A percentile compares a stretch with the other conserved stretches of the same genome.
phyloP scores from a whole-genome alignment of 2,797 vertebrate species.

The Chaetophractus vellerosus region DNA sequence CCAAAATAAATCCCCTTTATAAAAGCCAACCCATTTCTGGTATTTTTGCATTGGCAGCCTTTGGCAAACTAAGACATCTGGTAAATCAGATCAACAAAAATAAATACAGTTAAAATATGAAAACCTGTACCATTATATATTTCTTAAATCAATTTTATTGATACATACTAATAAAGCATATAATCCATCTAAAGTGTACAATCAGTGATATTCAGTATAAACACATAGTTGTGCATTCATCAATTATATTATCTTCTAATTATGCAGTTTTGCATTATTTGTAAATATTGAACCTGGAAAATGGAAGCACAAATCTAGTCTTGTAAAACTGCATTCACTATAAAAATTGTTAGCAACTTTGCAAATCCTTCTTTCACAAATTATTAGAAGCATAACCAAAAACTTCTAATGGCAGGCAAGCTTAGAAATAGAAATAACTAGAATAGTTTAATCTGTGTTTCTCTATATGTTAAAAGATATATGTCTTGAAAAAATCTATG shows the following conservation, averaged over 20 bases:
- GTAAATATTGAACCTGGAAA: neutral
- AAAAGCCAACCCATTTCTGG: too few species aligned
- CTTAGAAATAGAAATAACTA: neutral
- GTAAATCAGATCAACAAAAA: neutral
- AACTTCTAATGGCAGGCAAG: neutral
- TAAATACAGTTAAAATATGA: neutral
- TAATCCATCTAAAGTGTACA: too few species aligned
- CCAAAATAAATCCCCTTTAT: too few species aligned
- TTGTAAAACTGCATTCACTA: neutral
- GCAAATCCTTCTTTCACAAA: neutral
- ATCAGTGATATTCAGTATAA: too few species aligned
- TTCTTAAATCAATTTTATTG: too few species aligned
- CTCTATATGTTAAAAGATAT: neutral
- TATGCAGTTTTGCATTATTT: neutral
- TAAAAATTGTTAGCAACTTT: neutral
- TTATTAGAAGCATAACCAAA: neutral
- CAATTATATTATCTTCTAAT: neutral
- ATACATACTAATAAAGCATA: too few species aligned
- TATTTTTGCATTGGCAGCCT: too few species aligned
- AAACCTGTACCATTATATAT: neutral
- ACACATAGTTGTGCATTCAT: too few species aligned
- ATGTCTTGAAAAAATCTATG: neutral
- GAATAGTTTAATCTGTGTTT: neutral
- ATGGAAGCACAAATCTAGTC: neutral
- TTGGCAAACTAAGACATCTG: too few species aligned